phyloP scores from a whole-genome alignment of 1,140 invertebrate species.

The Drosophila orosa region DNA sequence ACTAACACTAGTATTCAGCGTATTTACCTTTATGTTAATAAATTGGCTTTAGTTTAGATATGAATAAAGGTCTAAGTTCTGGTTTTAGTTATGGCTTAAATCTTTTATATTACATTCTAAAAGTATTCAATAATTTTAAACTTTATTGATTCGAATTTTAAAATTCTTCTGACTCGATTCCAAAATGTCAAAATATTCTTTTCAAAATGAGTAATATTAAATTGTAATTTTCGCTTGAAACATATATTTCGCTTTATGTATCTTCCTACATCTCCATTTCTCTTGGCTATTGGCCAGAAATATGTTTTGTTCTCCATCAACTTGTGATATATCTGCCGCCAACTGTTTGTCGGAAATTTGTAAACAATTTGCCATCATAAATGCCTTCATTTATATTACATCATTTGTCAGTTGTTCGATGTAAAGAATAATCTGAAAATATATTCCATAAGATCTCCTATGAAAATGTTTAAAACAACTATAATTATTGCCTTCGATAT shows the following conservation, averaged over 20 bases:
- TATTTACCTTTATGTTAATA: too few species aligned
- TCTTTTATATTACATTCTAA: too few species aligned
- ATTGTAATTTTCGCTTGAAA: background rate
- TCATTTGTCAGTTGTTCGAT: slow-evolving; percentile 16
- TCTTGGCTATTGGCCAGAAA: slow-evolving; percentile 65
- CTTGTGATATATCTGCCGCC: slow-evolving; percentile 47
- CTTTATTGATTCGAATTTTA: too few species aligned
- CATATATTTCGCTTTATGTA: slow-evolving; percentile 18
- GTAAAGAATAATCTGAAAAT: slow-evolving; percentile 7
- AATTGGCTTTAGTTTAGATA: too few species aligned
- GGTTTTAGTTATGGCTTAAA: too few species aligned
- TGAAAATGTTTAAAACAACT: background rate
- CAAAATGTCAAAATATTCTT: background rate
- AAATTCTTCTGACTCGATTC: too few species aligned
- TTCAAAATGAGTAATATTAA: background rate
- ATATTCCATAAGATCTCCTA: background rate
- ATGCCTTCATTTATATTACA: slow-evolving; percentile 27
- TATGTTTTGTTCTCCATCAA: slow-evolving; percentile 34
- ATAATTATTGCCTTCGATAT: background rate
- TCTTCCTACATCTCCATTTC: background rate
- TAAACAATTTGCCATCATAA: slow-evolving; percentile 57
- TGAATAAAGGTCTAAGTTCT: too few species aligned
- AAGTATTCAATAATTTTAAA: background rate
- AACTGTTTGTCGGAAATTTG: slow-evolving; percentile 45
- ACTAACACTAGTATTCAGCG: too few species aligned